These are phyloP conservation scores for Phalacrocorax carbo DNA, from an alignment of 2,113 vertebrate species.

Conservation along the genomic window DNA sequence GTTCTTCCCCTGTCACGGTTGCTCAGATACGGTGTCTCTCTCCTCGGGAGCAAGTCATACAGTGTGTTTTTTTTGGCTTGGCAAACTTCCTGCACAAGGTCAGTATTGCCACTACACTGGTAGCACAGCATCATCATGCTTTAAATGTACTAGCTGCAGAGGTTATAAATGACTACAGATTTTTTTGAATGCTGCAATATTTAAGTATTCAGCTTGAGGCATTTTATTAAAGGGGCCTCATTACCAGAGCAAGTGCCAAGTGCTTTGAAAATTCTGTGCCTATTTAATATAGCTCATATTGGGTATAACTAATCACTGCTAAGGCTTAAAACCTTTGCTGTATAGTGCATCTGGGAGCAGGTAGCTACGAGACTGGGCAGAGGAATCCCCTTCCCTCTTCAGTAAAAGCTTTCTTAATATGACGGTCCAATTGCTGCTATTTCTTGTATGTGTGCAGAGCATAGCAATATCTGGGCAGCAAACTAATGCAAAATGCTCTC, in stretches of 20 bases:
- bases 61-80: not conserved
- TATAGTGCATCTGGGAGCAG: not conserved
- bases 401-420: not conserved
- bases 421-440: not conserved
- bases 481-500: conserved; percentile 11
- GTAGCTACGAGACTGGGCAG: not conserved
- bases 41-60: not conserved
- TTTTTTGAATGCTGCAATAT: not conserved
- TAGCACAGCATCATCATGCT: not conserved
- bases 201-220: not conserved
- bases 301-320: not conserved
- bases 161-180: not conserved
- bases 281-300: not conserved
- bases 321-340: not conserved
- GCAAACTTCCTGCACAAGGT: not conserved
- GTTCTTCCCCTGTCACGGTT: not conserved
- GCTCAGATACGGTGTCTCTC: not conserved
- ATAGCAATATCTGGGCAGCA: not conserved
- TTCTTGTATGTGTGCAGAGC: not conserved
- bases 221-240: not conserved
- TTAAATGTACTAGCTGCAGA: not conserved
- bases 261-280: not conserved
- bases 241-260: not conserved
- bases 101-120: not conserved
- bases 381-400: not conserved